Evolutionary conservation across 2,113 vertebrate genomes (phyloP).

Genomic region (Pristiophorus japonicus): DNA sequence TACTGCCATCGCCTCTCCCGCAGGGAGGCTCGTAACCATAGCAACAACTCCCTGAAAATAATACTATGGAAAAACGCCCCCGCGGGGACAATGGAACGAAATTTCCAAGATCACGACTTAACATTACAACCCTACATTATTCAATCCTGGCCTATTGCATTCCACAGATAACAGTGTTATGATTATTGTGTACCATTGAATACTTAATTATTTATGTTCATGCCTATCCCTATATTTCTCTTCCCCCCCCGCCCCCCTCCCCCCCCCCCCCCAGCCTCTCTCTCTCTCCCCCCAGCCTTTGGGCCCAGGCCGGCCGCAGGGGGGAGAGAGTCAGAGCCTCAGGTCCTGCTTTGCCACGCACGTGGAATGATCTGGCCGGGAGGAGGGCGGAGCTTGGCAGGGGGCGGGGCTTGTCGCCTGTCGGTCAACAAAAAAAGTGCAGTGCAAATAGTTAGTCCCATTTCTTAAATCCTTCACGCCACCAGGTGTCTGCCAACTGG

Average conservation of each 20-base stretch:
- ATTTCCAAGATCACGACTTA: background rate
- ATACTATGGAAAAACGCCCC: background rate
- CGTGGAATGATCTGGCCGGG: too few species aligned
- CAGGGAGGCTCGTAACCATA: background rate
- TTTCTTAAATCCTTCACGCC: background rate
- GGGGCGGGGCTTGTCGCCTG: too few species aligned
- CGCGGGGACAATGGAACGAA: background rate
- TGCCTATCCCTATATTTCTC: background rate
- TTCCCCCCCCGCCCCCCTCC: too few species aligned
- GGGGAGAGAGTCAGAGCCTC: too few species aligned
- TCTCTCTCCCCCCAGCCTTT: too few species aligned
- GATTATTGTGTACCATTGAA: background rate
- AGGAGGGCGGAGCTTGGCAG: too few species aligned
- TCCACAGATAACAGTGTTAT: too few species aligned
- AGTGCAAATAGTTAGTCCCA: too few species aligned
- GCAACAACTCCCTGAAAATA: background rate
- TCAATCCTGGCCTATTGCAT: background rate
- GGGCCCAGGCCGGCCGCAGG: too few species aligned
- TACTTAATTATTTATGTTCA: background rate
- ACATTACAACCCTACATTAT: background rate
- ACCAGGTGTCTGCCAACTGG: background rate
- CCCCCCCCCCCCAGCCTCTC: too few species aligned
- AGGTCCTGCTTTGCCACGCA: too few species aligned
- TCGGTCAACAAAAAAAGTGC: too few species aligned
- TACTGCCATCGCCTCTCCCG: background rate